These are phyloP conservation scores for Fregata magnificens DNA, from an alignment of 2,113 vertebrate genomes.

Conservation along the genomic window DNA sequence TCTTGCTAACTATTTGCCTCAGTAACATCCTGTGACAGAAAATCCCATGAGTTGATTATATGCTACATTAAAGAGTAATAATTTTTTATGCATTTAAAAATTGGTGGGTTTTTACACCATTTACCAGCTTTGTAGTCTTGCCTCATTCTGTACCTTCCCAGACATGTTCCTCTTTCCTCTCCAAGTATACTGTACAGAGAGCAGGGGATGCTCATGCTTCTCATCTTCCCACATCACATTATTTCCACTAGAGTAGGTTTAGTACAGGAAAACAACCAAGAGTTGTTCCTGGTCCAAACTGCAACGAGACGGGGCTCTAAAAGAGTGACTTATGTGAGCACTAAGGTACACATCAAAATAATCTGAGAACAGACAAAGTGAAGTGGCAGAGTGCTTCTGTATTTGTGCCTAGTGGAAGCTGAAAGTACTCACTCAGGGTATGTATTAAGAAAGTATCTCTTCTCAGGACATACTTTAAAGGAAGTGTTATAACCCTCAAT, in stretches of 20 bases:
- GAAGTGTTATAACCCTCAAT: background rate
- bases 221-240: background rate
- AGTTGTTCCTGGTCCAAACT: background rate
- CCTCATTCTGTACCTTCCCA: background rate
- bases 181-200: background rate
- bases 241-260: background rate
- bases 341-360: background rate
- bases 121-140: background rate
- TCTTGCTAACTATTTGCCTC: background rate
- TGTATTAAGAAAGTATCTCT: background rate
- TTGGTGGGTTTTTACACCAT: background rate
- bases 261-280: background rate
- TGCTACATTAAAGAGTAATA: background rate
- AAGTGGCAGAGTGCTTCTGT: background rate
- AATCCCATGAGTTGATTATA: background rate
- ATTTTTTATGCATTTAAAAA: background rate
- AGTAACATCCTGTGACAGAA: background rate
- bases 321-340: background rate
- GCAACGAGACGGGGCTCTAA: background rate
- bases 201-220: background rate
- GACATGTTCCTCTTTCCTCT: background rate
- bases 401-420: background rate
- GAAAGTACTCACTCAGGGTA: background rate
- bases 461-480: background rate
- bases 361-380: background rate